Evolutionary conservation across 2,888 invertebrate species (phyloP), one percentile per base, ranked within the genome.

Genomic region (Chrysolina americana): DNA sequence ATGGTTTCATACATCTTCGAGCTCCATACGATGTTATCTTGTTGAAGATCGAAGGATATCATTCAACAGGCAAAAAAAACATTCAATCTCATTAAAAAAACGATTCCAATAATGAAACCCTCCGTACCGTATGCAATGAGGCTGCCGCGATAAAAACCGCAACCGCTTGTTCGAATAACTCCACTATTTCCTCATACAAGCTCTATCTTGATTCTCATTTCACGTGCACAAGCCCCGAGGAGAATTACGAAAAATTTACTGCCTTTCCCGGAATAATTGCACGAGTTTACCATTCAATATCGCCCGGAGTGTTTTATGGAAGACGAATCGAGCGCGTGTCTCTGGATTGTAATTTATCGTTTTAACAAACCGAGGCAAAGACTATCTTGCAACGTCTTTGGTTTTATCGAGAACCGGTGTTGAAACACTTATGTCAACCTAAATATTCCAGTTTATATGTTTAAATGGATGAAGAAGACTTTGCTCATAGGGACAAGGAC

Each of bases 211-310:
- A 70, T 64, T 63, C 62, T 64, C 48, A 48, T 48, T 64, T 70
- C 63, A 36, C n/a, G 63, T 62, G 69, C 63, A 70, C 63, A 70
- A 48, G 63, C 44, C 70, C 48, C 65, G 68, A 48, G 53, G 68
- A 48, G 53, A 73, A 69, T 69, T 69, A 62, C 66, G 64, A 73
- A 68, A 74, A 77, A 74, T 78, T 75, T 75, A 76, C 73, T 48
- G 68, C 72, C 70, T 76, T 50, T 68, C 72, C 48, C 70, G 64
- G 75, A 75, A 71, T 75, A 73, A 76, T 76, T 76, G 78, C 77
- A 59, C 53, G 64, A 71, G 65, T 73, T 77, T 73, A 71, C 71
- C 69, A 71, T 74, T 76, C 77, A 68, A 73, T 68, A 70, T 70
- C 65, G 73, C 75, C 62, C 70, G 23, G 65, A 71, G 68, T 70